Base-by-base conservation (phyloP, 2,888 invertebrate species). In the Iphiclides podalirius region DNA sequence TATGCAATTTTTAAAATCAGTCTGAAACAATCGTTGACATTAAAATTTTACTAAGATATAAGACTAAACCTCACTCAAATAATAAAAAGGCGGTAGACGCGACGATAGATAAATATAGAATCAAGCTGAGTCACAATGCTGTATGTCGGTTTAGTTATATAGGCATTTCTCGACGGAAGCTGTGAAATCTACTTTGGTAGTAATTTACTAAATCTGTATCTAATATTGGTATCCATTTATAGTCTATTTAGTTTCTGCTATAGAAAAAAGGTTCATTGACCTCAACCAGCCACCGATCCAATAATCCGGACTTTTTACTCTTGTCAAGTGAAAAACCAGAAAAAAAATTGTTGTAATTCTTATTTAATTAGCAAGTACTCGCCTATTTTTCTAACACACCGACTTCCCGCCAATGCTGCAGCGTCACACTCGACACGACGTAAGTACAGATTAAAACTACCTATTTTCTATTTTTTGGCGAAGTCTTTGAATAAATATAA, bases 111-210 rank as follows among this genome's bases (percentile, higher is more conserved):
- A 58, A 63, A 64, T 61, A 59, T 59, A 61, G 56, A 56, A 47
- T 42, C 44, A 50, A 53, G 50, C 57, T 67, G 69, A 70, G 53
- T 70, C 70, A 67, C 45, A 42, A 53, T 13, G 56, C 48, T 63
- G 60, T 64, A 67, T 55, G 63, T 64, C 55, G 52, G 59, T 16
- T 39, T 33, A 23, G 14, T 33, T 40, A 17, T 40, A 35, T 14
- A 45, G 50, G 44, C 35, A 39, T 28, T 39, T 45, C 34, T 43
- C 43, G 35, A 11, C 40, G 40, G 45, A 50, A 50, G 45, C 40
- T 20, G 40, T 36, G 14, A 36, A 45, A 50, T 45, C 44, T 40
- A 44, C 38, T 44, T 40, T 39, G 20, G 14, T 50, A 44, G 34
- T 44, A 38, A 28, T 28, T 45, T 44, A n/a, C 23, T 39, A 34